These are phyloP conservation scores for Myotis planiceps DNA, from an alignment of 2,797 vertebrate species.

Conservation along the genomic window DNA sequence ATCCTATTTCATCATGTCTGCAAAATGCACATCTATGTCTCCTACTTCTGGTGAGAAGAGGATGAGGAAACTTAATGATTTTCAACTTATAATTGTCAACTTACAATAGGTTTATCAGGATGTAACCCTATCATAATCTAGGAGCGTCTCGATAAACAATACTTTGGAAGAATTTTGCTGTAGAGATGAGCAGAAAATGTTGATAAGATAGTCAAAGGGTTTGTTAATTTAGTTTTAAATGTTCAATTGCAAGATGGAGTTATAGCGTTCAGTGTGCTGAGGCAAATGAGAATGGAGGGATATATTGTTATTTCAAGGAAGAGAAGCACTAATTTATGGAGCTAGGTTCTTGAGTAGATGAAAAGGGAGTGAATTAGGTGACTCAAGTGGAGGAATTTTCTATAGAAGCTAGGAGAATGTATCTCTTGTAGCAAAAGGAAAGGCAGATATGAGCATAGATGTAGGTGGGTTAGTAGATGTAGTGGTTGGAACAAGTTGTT, in stretches of 20 bases:
- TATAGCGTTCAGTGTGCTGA: neutral
- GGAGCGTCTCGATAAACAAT: neutral
- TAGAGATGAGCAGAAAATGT: neutral
- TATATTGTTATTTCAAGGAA: neutral
- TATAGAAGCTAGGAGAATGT: neutral
- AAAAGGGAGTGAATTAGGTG: neutral
- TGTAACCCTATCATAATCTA: neutral
- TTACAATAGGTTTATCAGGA: neutral
- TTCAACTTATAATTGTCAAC: neutral
- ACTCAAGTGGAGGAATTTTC: neutral
- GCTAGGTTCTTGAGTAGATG: neutral
- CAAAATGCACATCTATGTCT: neutral
- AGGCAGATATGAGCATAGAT: neutral
- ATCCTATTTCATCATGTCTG: neutral
- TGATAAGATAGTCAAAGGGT: neutral
- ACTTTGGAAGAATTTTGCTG: neutral
- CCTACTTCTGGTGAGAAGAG: neutral
- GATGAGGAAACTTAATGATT: neutral
- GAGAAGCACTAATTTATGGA: neutral
- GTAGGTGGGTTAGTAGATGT: neutral
- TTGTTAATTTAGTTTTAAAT: neutral
- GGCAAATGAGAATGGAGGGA: neutral
- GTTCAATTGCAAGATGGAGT: neutral
- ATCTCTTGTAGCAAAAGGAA: neutral
- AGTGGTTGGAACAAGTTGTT: neutral